Conservation (phyloP, 2,113 vertebrate genomes). For the Phainopepla nitens region DNA sequence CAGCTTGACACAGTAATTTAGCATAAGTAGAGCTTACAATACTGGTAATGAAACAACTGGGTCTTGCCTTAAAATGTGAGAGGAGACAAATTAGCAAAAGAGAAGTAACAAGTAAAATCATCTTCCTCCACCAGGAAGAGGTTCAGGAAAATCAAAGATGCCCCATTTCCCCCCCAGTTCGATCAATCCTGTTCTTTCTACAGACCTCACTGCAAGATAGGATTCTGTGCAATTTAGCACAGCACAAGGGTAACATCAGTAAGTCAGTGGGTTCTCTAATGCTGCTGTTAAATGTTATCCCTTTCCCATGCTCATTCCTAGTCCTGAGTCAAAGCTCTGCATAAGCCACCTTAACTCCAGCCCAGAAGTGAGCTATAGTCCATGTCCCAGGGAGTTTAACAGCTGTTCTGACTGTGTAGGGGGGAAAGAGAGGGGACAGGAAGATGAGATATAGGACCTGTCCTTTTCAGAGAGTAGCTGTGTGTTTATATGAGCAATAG, state of each 20-base stretch:
- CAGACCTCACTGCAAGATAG: neutral
- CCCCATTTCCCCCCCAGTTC: neutral
- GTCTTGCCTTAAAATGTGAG: neutral
- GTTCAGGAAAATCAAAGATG: neutral
- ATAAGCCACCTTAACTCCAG: neutral
- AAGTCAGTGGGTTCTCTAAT: neutral
- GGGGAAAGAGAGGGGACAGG: neutral
- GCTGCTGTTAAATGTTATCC: neutral
- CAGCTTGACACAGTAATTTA: neutral
- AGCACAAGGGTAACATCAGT: neutral
- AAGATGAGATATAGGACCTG: neutral
- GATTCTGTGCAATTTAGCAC: neutral
- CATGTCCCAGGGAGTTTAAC: neutral
- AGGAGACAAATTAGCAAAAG: neutral
- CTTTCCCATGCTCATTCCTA: neutral
- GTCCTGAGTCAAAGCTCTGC: neutral
- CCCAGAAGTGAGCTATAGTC: no score
- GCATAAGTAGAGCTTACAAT: neutral
- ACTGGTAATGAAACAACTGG: neutral
- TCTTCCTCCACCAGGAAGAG: neutral
- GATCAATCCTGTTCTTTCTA: neutral
- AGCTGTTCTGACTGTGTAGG: neutral
- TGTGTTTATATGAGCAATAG: neutral
- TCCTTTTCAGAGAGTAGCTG: neutral
- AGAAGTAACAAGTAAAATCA: neutral